These are phyloP conservation scores for Fregetta grallaria DNA, from an alignment of 2,113 vertebrate species.

Conservation along the genomic window DNA sequence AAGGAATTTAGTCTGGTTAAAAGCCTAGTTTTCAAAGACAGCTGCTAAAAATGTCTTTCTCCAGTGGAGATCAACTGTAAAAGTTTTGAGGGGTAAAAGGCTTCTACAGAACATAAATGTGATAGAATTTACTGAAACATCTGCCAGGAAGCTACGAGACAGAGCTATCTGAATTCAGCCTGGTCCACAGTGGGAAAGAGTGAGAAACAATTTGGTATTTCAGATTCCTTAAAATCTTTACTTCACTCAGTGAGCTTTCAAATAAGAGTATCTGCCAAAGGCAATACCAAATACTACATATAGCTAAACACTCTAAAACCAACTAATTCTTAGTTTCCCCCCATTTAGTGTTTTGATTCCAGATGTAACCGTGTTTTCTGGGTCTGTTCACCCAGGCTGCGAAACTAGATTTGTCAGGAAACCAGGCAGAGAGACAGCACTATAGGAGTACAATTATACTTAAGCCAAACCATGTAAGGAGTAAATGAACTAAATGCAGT, in stretches of 20 bases:
- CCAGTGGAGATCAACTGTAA: not conserved
- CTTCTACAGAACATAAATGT: not conserved
- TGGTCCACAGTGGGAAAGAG: not conserved
- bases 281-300: not conserved
- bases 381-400: not conserved
- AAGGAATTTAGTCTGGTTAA: not conserved
- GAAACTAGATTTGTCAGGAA: not conserved
- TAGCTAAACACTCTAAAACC: constrained; percentile 32
- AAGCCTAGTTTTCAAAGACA: not conserved
- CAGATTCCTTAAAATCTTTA: constrained; percentile 27
- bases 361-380: constrained; percentile 5
- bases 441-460: not conserved
- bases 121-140: not conserved
- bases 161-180: not conserved
- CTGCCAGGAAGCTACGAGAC: not conserved
- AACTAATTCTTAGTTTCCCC: not conserved
- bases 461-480: constrained; percentile 3
- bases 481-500: constrained; percentile 16
- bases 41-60: not conserved
- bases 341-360: not conserved
- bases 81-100: not conserved
- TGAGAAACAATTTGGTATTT: constrained; percentile 8
- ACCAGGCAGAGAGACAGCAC: not conserved
- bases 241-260: constrained; percentile 13
- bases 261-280: constrained; percentile 28